These are phyloP conservation scores for Panurus biarmicus DNA, from an alignment of 2,113 vertebrate species.

Conservation along the genomic window DNA sequence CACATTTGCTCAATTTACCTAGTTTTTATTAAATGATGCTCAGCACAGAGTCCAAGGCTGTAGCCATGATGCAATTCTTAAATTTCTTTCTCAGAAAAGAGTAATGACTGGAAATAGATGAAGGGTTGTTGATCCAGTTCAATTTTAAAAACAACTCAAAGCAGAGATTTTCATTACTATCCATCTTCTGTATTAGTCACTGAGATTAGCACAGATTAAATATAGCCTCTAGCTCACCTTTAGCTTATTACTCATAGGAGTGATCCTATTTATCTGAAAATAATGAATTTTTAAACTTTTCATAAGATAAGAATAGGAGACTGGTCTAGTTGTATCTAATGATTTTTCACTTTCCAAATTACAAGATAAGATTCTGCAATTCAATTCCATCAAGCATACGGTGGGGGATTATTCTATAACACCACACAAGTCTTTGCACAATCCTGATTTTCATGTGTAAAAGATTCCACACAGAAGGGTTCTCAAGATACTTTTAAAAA, in stretches of 20 bases:
- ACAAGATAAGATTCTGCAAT: neutral
- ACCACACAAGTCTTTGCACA: neutral
- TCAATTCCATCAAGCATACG: neutral
- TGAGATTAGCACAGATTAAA: neutral
- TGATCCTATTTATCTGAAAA: neutral
- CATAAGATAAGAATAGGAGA: neutral
- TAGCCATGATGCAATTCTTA: neutral
- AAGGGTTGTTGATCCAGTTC: neutral
- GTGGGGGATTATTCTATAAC: neutral
- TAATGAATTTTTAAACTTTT: neutral
- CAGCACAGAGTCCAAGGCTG: neutral
- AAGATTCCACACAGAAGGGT: neutral
- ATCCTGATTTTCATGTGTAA: neutral
- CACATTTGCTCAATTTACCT: neutral
- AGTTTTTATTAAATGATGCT: neutral
- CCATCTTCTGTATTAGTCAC: neutral
- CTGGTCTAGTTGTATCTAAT: neutral
- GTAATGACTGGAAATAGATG: neutral
- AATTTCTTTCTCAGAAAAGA: neutral
- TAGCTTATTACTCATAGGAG: neutral
- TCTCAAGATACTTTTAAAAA: neutral
- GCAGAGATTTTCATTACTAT: neutral
- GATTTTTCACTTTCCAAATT: neutral
- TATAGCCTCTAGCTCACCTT: neutral
- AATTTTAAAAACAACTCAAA: neutral